phyloP scores from a whole-genome alignment of 2,888 invertebrate genomes.

The Philonicus albiceps region DNA sequence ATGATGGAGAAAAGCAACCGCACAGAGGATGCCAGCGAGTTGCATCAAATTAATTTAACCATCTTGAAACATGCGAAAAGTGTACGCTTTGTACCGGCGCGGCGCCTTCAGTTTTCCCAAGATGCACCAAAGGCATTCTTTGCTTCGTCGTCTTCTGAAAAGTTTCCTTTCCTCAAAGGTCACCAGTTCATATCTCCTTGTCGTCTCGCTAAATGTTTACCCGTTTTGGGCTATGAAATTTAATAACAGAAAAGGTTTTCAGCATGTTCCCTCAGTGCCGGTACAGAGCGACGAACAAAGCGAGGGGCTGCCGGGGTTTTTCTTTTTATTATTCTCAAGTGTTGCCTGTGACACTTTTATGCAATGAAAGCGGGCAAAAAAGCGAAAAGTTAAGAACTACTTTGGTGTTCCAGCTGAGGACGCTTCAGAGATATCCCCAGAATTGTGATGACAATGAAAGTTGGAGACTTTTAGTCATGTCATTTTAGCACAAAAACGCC shows the following conservation, averaged over 20 bases:
- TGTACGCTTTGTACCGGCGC: neutral
- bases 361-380: neutral
- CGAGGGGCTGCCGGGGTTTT: neutral
- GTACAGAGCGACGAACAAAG: neutral
- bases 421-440: slow-evolving; percentile 9
- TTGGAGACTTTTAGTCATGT: slow-evolving; percentile 13
- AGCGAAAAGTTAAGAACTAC: slow-evolving; percentile 33
- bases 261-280: neutral
- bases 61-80: neutral
- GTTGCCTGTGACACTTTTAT: slow-evolving; percentile 24
- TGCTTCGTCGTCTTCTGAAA: neutral
- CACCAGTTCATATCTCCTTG: neutral
- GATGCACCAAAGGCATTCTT: neutral
- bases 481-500: neutral
- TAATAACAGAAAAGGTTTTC: slow-evolving; percentile 7
- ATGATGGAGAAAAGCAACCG: neutral
- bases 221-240: neutral
- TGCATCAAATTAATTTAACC: neutral
- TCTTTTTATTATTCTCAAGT: slow-evolving; percentile 18
- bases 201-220: slow-evolving; percentile 19
- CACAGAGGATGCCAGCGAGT: neutral
- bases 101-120: neutral
- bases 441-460: slow-evolving; percentile 16
- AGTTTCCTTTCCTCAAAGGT: neutral
- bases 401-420: slow-evolving; percentile 31